These are phyloP conservation scores for Drosophila pseudoobscura DNA, from an alignment of 1,140 invertebrate genomes.

Conservation along the genomic window DNA sequence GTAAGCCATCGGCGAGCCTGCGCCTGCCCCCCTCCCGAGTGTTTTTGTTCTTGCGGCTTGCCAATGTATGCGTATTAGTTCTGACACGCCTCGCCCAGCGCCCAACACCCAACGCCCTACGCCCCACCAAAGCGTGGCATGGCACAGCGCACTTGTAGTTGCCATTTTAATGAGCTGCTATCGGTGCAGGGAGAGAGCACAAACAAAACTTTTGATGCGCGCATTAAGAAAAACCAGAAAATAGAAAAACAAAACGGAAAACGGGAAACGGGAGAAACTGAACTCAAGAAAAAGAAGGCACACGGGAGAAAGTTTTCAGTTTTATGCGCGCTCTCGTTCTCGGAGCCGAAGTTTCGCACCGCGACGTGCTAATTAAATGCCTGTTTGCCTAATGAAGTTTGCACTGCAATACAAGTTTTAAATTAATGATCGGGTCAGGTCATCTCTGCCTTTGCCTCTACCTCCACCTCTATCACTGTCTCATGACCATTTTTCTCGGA, in stretches of 20 bases:
- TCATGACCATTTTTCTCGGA: no score
- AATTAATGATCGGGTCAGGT: slow-evolving; percentile 66
- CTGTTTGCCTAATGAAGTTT: slow-evolving; percentile 79
- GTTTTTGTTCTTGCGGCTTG: slow-evolving; percentile 46
- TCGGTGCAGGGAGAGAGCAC: slow-evolving; percentile 50
- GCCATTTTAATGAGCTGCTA: slow-evolving; percentile 74
- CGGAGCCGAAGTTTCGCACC: slow-evolving; percentile 54
- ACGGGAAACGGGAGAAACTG: slow-evolving; percentile 22
- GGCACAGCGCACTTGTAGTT: slow-evolving; percentile 39
- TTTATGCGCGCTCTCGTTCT: slow-evolving; percentile 41
- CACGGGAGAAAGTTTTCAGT: slow-evolving; percentile 56
- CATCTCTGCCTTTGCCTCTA: slow-evolving; percentile 14
- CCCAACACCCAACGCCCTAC: no score
- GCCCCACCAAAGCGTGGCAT: background rate
- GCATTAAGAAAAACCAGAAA: slow-evolving; percentile 58
- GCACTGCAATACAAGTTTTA: slow-evolving; percentile 60
- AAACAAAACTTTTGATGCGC: slow-evolving; percentile 72
- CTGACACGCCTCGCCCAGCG: slow-evolving; percentile 23
- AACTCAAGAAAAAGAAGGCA: slow-evolving; percentile 28
- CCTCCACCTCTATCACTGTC: no score
- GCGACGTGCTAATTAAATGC: slow-evolving; percentile 80
- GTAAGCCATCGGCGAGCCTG: background rate
- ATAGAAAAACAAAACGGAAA: slow-evolving; percentile 34
- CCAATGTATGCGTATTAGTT: slow-evolving; percentile 54
- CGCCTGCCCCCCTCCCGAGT: background rate